Percentiles rank a stretch among this genome's conserved stretches.
Conservation (phyloP, 2,888 invertebrate genomes). For the Drosophila borborema region DNA sequence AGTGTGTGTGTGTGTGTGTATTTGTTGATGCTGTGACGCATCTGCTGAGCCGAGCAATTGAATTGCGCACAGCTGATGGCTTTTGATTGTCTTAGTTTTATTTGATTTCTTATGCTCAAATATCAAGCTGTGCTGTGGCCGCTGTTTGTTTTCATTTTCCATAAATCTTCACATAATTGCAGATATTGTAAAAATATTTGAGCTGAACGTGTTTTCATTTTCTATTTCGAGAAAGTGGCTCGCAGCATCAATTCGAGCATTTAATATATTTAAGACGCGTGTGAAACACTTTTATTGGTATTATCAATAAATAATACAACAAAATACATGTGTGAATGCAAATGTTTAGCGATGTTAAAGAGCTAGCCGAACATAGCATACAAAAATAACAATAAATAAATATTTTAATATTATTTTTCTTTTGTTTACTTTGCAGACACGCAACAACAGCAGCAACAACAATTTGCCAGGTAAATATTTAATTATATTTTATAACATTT, state of each 20-base stretch:
- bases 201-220: constrained; percentile 54
- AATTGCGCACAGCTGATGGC: constrained; percentile 44
- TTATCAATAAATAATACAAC: constrained; percentile 3
- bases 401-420: constrained; percentile 43
- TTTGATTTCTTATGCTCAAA: constrained; percentile 23
- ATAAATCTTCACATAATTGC: constrained; percentile 50
- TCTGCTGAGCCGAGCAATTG: constrained; percentile 37
- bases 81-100: constrained; percentile 49
- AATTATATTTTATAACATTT: constrained; percentile 24
- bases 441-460: constrained; percentile 39
- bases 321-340: constrained; percentile 42
- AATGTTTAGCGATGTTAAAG: constrained; percentile 43
- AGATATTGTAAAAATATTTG: constrained; percentile 36
- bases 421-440: constrained; percentile 43
- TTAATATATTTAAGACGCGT: constrained; percentile 49
- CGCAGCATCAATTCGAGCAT: constrained; percentile 18
- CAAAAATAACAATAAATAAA: constrained; percentile 19
- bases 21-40: constrained; percentile 42
- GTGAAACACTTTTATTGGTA: constrained; percentile 61
- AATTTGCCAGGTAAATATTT: constrained; percentile 50
- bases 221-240: constrained; percentile 56
- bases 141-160: constrained; percentile 38
- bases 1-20: constrained; percentile 10
- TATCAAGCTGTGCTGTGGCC: constrained; percentile 40
- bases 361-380: constrained; percentile 13